These are phyloP conservation scores for Orius insidiosus DNA, from an alignment of 1,140 invertebrate genomes.

Conservation along the genomic window DNA sequence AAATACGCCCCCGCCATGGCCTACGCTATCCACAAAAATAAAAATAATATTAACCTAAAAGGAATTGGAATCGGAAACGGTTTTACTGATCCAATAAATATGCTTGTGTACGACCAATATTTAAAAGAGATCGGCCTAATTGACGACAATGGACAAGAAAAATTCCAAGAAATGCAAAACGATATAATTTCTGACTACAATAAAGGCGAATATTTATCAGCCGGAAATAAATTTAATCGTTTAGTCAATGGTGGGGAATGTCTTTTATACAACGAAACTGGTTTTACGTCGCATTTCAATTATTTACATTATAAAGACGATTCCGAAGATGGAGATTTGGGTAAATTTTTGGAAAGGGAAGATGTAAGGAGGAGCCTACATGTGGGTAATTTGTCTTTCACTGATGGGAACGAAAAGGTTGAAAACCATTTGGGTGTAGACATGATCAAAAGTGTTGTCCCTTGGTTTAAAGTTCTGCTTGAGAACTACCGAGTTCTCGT, in stretches of 20 bases:
- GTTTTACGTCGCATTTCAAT: constrained; percentile 61
- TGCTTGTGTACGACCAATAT: constrained; percentile 59
- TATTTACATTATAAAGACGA: constrained; percentile 33
- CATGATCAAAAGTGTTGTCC: constrained; percentile 66
- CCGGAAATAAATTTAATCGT: constrained; percentile 32
- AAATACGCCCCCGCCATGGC: constrained; percentile 63
- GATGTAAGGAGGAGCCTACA: constrained; percentile 40
- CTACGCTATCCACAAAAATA: constrained; percentile 51
- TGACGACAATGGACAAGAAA: constrained; percentile 24
- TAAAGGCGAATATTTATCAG: constrained; percentile 4
- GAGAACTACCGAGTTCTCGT: constrained; percentile 46
- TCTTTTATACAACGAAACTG: constrained; percentile 42
- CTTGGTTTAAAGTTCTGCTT: constrained; percentile 50
- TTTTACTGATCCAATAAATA: constrained; percentile 58
- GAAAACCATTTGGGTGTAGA: constrained; percentile 53
- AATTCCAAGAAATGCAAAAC: constrained; percentile 8
- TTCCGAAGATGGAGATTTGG: constrained; percentile 21
- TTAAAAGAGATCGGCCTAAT: constrained; percentile 52
- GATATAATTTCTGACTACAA: constrained; percentile 3
- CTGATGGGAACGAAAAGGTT: constrained; percentile 32
- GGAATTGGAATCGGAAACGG: constrained; percentile 74
- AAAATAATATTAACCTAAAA: constrained; percentile 33
- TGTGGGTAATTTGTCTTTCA: constrained; percentile 50
- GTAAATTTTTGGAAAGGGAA: constrained; percentile 36
- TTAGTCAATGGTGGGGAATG: not conserved